phyloP scores from a whole-genome alignment of 2,113 vertebrate genomes.

The Caretta caretta region DNA sequence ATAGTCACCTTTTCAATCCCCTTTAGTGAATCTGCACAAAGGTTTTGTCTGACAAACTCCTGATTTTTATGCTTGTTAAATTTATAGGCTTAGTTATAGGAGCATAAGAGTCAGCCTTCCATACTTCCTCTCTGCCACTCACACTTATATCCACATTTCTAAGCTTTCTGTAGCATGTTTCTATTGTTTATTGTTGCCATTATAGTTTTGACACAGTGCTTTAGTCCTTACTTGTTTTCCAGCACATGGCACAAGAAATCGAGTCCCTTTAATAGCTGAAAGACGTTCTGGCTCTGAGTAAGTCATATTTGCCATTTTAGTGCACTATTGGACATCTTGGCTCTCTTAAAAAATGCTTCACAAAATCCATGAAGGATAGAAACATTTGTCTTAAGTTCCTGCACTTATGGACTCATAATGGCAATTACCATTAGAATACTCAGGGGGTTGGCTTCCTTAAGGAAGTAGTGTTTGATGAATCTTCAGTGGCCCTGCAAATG shows the following conservation, averaged over 20 bases:
- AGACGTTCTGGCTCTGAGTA: neutral
- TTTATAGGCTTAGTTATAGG: neutral
- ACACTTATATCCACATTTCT: neutral
- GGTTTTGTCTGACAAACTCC: neutral
- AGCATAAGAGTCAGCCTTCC: neutral
- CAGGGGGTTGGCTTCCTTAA: neutral
- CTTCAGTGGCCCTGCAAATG: neutral
- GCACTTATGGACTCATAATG: neutral
- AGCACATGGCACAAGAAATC: neutral
- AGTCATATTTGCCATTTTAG: neutral
- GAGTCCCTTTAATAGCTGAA: neutral
- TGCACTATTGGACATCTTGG: neutral
- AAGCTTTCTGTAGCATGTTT: neutral
- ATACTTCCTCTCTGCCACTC: neutral
- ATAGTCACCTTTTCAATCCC: neutral
- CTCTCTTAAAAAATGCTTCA: neutral
- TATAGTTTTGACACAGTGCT: neutral
- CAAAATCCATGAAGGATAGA: neutral
- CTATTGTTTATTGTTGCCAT: neutral
- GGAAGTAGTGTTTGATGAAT: neutral
- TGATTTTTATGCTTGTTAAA: neutral
- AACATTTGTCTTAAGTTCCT: neutral
- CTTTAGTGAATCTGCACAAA: neutral
- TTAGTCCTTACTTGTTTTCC: slow-evolving; percentile 11
- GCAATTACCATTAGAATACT: neutral